Evolutionary conservation across 92 coral and sea anemone species (phyloP).

Genomic region (Zoanthus solanderi): DNA sequence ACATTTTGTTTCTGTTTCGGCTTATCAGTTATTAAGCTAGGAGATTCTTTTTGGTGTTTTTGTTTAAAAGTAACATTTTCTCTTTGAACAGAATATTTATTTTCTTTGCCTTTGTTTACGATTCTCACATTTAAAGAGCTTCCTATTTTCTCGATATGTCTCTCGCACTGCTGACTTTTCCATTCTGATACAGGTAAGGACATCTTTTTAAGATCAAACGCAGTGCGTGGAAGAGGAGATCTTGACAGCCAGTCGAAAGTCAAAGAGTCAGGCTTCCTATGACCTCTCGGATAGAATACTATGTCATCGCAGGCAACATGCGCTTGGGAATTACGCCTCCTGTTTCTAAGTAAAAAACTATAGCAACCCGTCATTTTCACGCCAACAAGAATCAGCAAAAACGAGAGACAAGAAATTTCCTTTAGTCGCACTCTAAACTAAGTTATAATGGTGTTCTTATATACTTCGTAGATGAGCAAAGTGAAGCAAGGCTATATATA

Average conservation of each 20-base stretch:
- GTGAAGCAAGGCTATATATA: not conserved
- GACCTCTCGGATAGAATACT: not conserved
- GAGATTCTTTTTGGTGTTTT: not conserved
- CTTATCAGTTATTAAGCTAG: not conserved
- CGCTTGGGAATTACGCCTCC: not conserved
- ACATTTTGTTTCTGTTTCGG: not conserved
- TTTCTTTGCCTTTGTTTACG: constrained; percentile 2
- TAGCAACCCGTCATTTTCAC: constrained; percentile 29
- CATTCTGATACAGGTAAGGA: not conserved
- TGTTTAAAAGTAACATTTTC: not conserved
- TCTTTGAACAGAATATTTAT: not conserved
- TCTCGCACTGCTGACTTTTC: not conserved
- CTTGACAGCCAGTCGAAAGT: constrained; percentile 22
- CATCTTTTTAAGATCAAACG: not conserved
- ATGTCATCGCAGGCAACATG: constrained; percentile 14
- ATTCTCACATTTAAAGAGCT: not conserved
- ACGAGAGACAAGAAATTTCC: not conserved
- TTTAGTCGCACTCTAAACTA: not conserved
- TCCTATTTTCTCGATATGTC: not conserved
- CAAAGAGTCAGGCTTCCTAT: constrained; percentile 23
- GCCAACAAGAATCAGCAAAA: not conserved
- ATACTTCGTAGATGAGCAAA: not conserved
- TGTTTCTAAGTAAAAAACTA: constrained; percentile 11
- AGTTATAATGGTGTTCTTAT: not conserved
- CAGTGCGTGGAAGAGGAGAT: not conserved